Percentiles rank a stretch among this genome's conserved stretches.
These are phyloP conservation scores for Amblyraja radiata DNA, from an alignment of 2,797 vertebrate genomes.

Conservation along the genomic window DNA sequence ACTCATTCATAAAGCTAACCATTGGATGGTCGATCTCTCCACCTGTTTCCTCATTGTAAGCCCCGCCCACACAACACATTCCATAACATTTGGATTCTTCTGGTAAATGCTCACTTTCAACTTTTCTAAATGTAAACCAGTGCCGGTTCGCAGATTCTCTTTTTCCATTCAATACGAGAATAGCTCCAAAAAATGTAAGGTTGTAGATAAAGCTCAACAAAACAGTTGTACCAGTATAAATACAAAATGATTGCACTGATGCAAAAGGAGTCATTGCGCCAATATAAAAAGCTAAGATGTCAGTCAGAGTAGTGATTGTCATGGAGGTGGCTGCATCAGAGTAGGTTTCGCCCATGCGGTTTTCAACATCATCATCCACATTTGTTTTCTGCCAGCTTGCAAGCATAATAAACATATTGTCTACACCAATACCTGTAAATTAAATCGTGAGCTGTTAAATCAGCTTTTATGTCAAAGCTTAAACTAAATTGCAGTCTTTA, in stretches of 20 bases:
- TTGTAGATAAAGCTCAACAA: constrained; percentile 61
- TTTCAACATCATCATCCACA: constrained; percentile 46
- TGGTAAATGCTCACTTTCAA: constrained; percentile 44
- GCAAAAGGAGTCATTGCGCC: constrained; percentile 66
- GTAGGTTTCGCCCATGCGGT: constrained; percentile 62
- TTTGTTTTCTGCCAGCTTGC: constrained; percentile 73
- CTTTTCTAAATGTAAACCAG: constrained; percentile 60
- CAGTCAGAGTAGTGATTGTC: constrained; percentile 72
- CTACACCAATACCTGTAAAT: constrained; percentile 68
- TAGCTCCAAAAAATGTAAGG: constrained; percentile 58
- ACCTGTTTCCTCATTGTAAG: constrained; percentile 45
- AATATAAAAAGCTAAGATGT: constrained; percentile 71
- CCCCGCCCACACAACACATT: constrained; percentile 55
- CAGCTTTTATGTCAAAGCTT: not conserved
- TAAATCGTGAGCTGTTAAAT: not conserved
- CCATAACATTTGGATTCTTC: constrained; percentile 46
- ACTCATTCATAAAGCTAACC: constrained; percentile 55
- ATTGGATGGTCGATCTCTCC: constrained; percentile 50
- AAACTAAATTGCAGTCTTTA: not conserved
- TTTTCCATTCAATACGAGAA: constrained; percentile 64
- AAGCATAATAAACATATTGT: constrained; percentile 83
- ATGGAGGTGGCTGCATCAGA: constrained; percentile 68
- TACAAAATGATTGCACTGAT: constrained; percentile 70
- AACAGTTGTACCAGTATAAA: constrained; percentile 68
- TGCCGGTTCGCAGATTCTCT: constrained; percentile 62